Conservation (phyloP, 2,113 vertebrate species). For the Gallinago undulata region DNA sequence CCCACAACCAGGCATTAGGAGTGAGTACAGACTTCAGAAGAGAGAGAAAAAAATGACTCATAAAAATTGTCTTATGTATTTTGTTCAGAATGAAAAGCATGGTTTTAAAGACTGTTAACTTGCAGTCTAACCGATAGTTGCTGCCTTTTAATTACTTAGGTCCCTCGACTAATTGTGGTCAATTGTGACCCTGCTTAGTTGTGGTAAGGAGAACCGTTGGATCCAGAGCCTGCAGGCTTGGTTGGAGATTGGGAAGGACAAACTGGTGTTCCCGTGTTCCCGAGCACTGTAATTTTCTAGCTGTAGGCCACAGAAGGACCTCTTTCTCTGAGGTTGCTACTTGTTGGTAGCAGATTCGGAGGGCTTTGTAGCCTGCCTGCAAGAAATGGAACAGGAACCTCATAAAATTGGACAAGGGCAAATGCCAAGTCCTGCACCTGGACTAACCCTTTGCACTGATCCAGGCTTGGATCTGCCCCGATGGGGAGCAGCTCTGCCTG, state of each 20-base stretch:
- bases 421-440: neutral
- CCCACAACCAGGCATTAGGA: neutral
- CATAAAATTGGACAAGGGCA: neutral
- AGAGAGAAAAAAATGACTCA: neutral
- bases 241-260: fast-evolving
- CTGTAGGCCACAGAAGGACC: neutral
- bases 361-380: neutral
- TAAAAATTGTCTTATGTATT: neutral
- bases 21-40: neutral
- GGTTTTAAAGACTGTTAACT: neutral
- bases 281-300: neutral
- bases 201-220: neutral
- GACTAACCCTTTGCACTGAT: neutral
- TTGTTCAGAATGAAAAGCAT: neutral
- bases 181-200: neutral
- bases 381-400: neutral
- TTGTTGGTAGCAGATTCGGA: neutral
- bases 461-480: neutral
- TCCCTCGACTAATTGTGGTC: neutral
- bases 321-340: neutral
- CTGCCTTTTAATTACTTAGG: neutral
- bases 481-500: neutral
- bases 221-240: neutral
- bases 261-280: neutral
- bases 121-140: neutral